phyloP scores from a whole-genome alignment of 92 coral and sea anemone species.

The Nematostella vectensis region DNA sequence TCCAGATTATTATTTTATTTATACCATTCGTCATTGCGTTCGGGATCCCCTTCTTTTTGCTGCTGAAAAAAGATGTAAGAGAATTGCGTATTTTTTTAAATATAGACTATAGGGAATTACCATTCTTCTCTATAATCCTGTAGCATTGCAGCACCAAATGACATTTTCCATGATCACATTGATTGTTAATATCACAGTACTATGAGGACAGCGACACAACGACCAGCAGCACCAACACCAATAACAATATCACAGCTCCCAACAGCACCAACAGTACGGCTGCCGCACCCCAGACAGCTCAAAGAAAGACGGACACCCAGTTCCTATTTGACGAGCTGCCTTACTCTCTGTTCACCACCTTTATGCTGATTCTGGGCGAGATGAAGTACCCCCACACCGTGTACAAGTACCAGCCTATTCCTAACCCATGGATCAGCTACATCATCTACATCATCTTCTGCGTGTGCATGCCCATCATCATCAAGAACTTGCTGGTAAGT shows the following conservation, averaged over 20 bases:
- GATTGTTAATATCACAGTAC: too few relatives aligned
- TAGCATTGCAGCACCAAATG: too few relatives aligned
- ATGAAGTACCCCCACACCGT: slow-evolving; percentile 91
- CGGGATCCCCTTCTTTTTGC: slow-evolving; percentile 73
- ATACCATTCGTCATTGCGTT: slow-evolving; percentile 79
- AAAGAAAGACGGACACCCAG: slow-evolving; percentile 4
- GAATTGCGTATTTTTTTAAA: too few relatives aligned
- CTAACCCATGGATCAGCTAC: slow-evolving; percentile 64
- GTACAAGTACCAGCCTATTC: slow-evolving; percentile 75
- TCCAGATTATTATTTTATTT: slow-evolving; percentile 71
- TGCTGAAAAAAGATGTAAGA: slow-evolving; percentile 35
- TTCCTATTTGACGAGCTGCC: slow-evolving; percentile 55
- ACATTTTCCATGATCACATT: too few relatives aligned
- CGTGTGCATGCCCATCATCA: slow-evolving; percentile 81
- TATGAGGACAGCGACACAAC: too few relatives aligned
- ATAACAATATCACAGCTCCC: background rate
- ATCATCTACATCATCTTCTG: slow-evolving; percentile 76
- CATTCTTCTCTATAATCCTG: too few relatives aligned
- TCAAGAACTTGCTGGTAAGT: slow-evolving; percentile 79
- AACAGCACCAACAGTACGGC: background rate
- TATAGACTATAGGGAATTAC: too few relatives aligned
- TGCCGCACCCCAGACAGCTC: background rate
- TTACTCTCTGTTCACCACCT: slow-evolving; percentile 77
- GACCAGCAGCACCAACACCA: too few relatives aligned
- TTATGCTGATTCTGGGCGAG: slow-evolving; percentile 85